Evolutionary conservation across 37 sponge, comb jelly and placozoan genomes (phyloP).

Genomic region (Ianthella basta): DNA sequence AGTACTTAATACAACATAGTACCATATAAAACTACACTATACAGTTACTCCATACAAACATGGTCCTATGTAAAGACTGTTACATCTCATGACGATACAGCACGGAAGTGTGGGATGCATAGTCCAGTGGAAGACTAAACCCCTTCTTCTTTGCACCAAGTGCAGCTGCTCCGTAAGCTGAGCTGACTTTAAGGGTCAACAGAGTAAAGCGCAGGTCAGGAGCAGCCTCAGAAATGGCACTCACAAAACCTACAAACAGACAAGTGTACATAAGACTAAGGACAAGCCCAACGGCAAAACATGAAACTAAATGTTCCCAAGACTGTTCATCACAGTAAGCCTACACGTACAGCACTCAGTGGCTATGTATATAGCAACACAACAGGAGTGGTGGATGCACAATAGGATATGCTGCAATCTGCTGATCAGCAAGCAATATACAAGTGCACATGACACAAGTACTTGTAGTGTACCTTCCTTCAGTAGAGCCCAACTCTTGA

Average conservation of each 20-base stretch:
- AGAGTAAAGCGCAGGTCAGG: too few relatives aligned
- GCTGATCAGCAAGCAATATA: neutral
- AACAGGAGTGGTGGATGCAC: too few relatives aligned
- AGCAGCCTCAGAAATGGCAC: conserved; percentile 23
- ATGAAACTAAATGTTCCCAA: too few relatives aligned
- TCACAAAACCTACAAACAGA: conserved; percentile 58
- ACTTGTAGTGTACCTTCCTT: conserved; percentile 46
- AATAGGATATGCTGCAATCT: neutral
- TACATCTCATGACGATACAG: conserved; percentile 40
- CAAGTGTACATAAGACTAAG: neutral
- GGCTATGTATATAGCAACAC: too few relatives aligned
- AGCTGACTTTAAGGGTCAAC: conserved; percentile 47
- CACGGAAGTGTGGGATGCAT: conserved; percentile 47
- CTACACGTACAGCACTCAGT: too few relatives aligned
- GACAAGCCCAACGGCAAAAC: too few relatives aligned
- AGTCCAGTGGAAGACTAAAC: conserved; percentile 62
- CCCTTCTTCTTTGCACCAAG: conserved; percentile 75
- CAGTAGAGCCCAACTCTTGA: conserved; percentile 71
- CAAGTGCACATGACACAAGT: neutral
- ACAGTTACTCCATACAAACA: too few relatives aligned
- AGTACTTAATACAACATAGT: too few relatives aligned
- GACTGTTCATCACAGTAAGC: too few relatives aligned
- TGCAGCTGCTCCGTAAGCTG: conserved; percentile 83
- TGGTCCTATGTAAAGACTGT: too few relatives aligned
- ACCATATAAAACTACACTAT: too few relatives aligned